phyloP scores from a whole-genome alignment of 2,888 invertebrate genomes.

The Melangyna quadrimaculata region DNA sequence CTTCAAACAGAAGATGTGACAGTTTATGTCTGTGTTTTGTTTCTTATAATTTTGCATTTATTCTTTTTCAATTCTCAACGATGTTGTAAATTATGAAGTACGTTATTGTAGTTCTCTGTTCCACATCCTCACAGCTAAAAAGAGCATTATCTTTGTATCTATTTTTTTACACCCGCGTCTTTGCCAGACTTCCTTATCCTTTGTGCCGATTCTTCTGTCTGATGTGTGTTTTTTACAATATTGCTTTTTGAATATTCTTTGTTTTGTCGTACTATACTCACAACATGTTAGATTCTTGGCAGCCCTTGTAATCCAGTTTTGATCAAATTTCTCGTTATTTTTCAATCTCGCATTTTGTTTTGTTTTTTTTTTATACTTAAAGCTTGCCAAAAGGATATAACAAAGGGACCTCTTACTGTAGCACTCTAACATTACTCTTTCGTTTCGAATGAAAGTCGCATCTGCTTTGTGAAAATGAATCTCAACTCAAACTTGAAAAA shows the following conservation, averaged over 20 bases:
- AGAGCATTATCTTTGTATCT: constrained; percentile 1
- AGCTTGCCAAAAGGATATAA: constrained; percentile 25
- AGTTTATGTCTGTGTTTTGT: background rate
- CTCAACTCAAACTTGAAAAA: background rate
- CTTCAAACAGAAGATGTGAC: background rate
- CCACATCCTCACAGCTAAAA: background rate
- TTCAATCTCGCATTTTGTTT: background rate
- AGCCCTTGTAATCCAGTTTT: constrained; percentile 28
- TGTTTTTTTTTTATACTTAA: background rate
- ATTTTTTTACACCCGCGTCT: background rate
- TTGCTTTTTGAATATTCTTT: constrained; percentile 20
- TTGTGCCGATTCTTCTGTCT: constrained; percentile 2
- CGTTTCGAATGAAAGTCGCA: background rate
- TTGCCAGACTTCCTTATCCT: background rate
- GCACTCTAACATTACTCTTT: background rate
- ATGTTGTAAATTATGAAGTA: background rate
- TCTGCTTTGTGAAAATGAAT: constrained; percentile 17
- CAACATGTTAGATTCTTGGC: constrained; percentile 25
- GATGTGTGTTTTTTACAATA: background rate
- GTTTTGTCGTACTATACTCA: background rate
- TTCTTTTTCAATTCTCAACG: background rate
- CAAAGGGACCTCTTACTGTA: constrained; percentile 3
- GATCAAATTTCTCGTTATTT: constrained; percentile 16
- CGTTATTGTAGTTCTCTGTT: background rate
- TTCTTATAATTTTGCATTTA: background rate